These are phyloP conservation scores for Perithous albicinctus DNA, from an alignment of 2,888 invertebrate species.

Conservation along the genomic window DNA sequence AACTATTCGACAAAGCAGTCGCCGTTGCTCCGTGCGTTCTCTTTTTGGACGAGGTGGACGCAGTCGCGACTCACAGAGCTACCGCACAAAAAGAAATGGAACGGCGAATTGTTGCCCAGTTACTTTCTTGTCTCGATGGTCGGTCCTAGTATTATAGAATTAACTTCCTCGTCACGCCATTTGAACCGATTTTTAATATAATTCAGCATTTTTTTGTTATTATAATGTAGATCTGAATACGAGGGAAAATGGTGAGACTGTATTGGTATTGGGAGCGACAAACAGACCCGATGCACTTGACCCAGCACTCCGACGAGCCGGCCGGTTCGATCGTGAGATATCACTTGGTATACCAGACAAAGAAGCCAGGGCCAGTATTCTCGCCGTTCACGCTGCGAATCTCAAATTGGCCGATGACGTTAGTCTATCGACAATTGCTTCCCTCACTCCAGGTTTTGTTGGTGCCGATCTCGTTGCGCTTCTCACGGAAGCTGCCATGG, in stretches of 20 bases:
- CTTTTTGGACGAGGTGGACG: conserved; percentile 98
- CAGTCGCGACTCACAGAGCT: conserved; percentile 96
- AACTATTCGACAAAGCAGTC: conserved; percentile 94
- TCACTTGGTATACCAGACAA: conserved; percentile 97
- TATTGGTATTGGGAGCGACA: conserved; percentile 97
- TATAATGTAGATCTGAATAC: conserved; percentile 84
- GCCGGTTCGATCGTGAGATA: conserved; percentile 97
- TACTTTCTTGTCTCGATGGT: conserved; percentile 96
- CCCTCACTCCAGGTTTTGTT: conserved; percentile 97
- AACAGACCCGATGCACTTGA: conserved; percentile 97
- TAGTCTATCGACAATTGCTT: conserved; percentile 90
- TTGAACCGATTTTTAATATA: too few relatives aligned
- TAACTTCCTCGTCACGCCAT: too few relatives aligned
- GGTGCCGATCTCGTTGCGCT: conserved; percentile 96
- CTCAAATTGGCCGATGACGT: conserved; percentile 90
- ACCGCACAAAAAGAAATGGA: conserved; percentile 98
- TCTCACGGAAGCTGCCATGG: conserved; percentile 94
- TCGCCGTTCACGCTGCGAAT: conserved; percentile 90
- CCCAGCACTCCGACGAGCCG: conserved; percentile 95
- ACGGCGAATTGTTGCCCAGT: conserved; percentile 96
- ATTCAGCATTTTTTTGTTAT: not conserved
- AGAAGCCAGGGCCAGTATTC: conserved; percentile 92
- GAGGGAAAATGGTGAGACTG: conserved; percentile 87
- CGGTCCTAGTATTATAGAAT: conserved; percentile 75
- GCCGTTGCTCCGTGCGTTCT: conserved; percentile 92